phyloP scores from a whole-genome alignment of 2,888 invertebrate species.

The Trisateles emortualis region DNA sequence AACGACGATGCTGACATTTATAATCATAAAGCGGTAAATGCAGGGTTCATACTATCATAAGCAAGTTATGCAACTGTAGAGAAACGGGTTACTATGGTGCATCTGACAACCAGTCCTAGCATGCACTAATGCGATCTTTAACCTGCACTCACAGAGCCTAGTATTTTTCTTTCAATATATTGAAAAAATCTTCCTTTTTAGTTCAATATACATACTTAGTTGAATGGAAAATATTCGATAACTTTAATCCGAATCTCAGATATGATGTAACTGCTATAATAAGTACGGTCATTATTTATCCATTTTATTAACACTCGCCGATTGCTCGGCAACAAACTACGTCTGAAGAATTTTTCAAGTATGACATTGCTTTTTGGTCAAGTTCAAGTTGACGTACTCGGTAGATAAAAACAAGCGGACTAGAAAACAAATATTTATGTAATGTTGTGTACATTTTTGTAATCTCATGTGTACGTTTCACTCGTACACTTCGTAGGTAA shows the following conservation, averaged over 20 bases:
- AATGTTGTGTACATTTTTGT: conserved; percentile 24
- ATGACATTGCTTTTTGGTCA: conserved; percentile 76
- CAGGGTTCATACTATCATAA: conserved; percentile 15
- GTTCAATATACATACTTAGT: neutral
- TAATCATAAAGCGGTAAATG: conserved; percentile 6
- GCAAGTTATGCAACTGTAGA: conserved; percentile 19
- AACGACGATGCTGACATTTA: conserved; percentile 7
- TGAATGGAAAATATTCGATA: conserved; percentile 23
- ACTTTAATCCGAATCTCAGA: conserved; percentile 35
- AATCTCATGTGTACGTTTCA: conserved; percentile 9
- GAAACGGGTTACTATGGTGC: conserved; percentile 34
- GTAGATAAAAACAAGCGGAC: conserved; percentile 35
- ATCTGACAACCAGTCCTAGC: conserved; percentile 31
- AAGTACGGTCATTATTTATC: conserved; percentile 69
- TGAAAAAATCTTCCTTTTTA: neutral
- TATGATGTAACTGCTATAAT: conserved; percentile 76
- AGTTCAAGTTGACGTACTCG: conserved; percentile 68
- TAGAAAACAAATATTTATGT: conserved; percentile 42
- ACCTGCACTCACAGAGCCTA: conserved; percentile 20
- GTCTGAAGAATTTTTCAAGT: conserved; percentile 52
- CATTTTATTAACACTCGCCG: conserved; percentile 68
- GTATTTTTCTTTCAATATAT: no score
- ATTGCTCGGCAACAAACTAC: conserved; percentile 56
- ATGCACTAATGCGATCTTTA: conserved; percentile 35
- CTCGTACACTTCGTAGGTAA: conserved; percentile 13